Percentiles rank a stretch among this genome's conserved stretches.
Evolutionary conservation across 92 coral and sea anemone species (phyloP).

Genomic region (Paragorgia papillata): DNA sequence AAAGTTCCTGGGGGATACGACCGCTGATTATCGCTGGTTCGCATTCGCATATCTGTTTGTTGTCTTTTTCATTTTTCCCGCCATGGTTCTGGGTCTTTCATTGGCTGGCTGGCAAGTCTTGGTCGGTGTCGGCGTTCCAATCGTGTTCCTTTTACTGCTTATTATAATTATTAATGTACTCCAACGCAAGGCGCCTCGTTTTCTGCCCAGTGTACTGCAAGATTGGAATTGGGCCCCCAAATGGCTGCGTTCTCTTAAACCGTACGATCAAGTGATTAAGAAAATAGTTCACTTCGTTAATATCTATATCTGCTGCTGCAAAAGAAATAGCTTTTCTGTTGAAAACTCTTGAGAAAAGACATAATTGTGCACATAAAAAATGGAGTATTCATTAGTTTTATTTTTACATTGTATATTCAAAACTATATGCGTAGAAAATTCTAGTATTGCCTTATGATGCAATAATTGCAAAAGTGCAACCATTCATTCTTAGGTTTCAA

Average conservation of each 20-base stretch:
- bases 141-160: slow-evolving; percentile 68
- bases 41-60: slow-evolving; percentile 85
- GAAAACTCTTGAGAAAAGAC: neutral
- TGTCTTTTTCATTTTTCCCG: slow-evolving; percentile 89
- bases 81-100: slow-evolving; percentile 83
- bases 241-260: slow-evolving; percentile 86
- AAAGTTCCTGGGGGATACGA: slow-evolving; percentile 88
- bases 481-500: too few relatives aligned
- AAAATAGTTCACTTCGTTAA: slow-evolving; percentile 16
- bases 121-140: slow-evolving; percentile 82
- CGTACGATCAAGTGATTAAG: slow-evolving; percentile 72
- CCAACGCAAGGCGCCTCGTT: slow-evolving; percentile 76
- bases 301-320: slow-evolving; percentile 17
- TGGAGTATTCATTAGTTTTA: too few relatives aligned
- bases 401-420: too few relatives aligned
- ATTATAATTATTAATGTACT: slow-evolving; percentile 71
- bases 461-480: too few relatives aligned
- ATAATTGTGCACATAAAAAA: neutral
- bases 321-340: neutral
- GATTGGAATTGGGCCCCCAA: slow-evolving; percentile 97
- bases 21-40: slow-evolving; percentile 95
- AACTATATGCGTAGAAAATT: too few relatives aligned
- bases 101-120: slow-evolving; percentile 95
- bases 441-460: too few relatives aligned
- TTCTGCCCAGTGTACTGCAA: slow-evolving; percentile 67